Evolutionary conservation across 2,113 vertebrate species (phyloP).

Genomic region (Periophthalmus modestus): DNA sequence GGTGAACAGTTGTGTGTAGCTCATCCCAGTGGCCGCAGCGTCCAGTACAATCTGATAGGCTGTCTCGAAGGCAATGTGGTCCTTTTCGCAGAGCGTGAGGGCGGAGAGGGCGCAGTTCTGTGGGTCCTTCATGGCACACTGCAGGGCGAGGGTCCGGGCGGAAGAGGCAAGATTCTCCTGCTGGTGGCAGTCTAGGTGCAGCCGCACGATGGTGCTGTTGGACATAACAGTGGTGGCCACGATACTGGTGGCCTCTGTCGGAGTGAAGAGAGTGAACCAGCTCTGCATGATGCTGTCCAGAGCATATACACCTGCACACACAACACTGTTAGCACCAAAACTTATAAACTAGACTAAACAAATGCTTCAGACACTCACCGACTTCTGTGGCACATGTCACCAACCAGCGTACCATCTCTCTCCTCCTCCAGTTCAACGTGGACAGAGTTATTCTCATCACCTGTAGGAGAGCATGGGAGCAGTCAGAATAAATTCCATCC

Average conservation of each 20-base stretch:
- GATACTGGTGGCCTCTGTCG: constrained; percentile 97
- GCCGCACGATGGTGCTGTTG: constrained; percentile 94
- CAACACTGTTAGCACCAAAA: not conserved
- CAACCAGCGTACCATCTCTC: constrained; percentile 99
- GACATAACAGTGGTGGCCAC: constrained; percentile 97
- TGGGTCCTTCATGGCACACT: constrained; percentile 98
- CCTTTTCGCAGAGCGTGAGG: constrained; percentile 97
- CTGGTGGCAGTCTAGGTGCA: constrained; percentile 96
- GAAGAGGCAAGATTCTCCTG: constrained; percentile 96
- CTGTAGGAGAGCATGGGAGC: constrained; percentile 61
- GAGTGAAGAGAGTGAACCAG: constrained; percentile 98
- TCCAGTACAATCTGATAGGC: constrained; percentile 99
- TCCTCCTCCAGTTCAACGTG: constrained; percentile 96
- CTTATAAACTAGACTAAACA: not conserved
- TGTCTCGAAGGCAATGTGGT: constrained; percentile 98
- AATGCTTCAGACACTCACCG: constrained; percentile 79
- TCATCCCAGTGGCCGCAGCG: constrained; percentile 93
- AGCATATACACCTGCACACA: constrained; percentile 84
- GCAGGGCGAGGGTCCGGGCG: constrained; percentile 92
- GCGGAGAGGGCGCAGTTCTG: constrained; percentile 97
- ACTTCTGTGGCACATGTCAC: constrained; percentile 99
- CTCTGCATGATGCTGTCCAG: constrained; percentile 98
- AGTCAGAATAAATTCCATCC: not conserved
- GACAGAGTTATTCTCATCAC: constrained; percentile 99
- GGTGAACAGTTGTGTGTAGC: constrained; percentile 97